These are phyloP conservation scores for Calliphora vicina DNA, from an alignment of 1,140 invertebrate genomes.

Conservation along the genomic window DNA sequence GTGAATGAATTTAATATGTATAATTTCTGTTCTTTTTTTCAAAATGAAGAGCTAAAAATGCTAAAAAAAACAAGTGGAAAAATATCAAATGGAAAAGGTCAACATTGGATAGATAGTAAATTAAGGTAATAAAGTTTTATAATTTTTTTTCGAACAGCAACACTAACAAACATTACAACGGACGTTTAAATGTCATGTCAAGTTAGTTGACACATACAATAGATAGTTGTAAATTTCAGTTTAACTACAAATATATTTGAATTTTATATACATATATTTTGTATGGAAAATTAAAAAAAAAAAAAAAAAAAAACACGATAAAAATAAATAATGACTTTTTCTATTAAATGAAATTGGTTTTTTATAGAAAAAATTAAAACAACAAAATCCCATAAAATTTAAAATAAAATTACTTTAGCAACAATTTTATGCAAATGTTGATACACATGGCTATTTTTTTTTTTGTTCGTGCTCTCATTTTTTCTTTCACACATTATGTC, in stretches of 20 bases:
- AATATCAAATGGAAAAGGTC: not conserved
- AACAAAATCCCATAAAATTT: not conserved
- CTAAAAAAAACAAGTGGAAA: not conserved
- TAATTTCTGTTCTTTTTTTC: not conserved
- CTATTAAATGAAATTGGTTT: not conserved
- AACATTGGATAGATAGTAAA: slow-evolving; percentile 5
- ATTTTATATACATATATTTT: not conserved
- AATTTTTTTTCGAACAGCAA: not conserved
- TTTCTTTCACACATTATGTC: not conserved
- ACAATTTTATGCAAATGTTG: not conserved
- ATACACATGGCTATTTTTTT: not conserved
- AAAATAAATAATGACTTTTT: not conserved
- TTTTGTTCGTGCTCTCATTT: not conserved
- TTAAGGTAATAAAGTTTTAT: slow-evolving; percentile 26
- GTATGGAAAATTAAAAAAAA: not conserved
- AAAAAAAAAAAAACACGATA: not conserved
- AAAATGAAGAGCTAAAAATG: not conserved
- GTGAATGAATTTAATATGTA: not conserved
- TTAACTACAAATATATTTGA: not conserved
- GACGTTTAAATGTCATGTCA: slow-evolving; percentile 31
- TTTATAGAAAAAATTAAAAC: not conserved
- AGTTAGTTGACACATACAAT: slow-evolving; percentile 25
- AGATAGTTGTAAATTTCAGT: not conserved
- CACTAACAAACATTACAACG: not conserved
- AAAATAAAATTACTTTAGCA: not conserved